phyloP scores from a whole-genome alignment of 2,797 vertebrate species.

The Phoeniculus purpureus region DNA sequence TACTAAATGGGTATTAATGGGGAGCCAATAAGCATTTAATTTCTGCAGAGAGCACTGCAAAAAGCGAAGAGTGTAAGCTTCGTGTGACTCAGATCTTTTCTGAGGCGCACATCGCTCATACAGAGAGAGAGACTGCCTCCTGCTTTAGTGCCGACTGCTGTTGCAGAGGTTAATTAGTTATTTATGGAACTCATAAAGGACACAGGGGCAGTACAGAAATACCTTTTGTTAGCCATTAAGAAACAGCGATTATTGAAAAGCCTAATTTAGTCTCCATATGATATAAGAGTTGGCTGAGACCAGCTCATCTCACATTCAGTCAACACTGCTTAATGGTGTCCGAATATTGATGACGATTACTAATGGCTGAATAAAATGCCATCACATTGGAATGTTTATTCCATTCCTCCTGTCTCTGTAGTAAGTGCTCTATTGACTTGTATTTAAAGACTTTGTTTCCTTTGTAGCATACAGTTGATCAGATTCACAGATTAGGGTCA shows the following conservation, averaged over 20 bases:
- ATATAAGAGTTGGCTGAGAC: slow-evolving; percentile 45
- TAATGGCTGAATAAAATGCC: slow-evolving; percentile 38
- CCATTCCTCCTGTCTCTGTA: not conserved
- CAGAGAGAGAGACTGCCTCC: slow-evolving; percentile 26
- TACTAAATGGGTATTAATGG: slow-evolving; percentile 84
- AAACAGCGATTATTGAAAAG: slow-evolving; percentile 71
- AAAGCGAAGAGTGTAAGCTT: slow-evolving; percentile 44
- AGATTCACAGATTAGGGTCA: not conserved
- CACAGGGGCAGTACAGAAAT: slow-evolving; percentile 55
- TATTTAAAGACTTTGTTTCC: not conserved
- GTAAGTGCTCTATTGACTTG: not conserved
- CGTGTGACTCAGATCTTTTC: slow-evolving; percentile 46
- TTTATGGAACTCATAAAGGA: slow-evolving; percentile 76
- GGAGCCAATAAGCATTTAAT: slow-evolving; percentile 84
- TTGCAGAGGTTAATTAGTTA: slow-evolving; percentile 75
- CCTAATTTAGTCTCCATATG: slow-evolving; percentile 64
- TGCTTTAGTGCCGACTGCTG: slow-evolving; percentile 57
- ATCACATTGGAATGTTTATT: not conserved
- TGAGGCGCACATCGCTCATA: slow-evolving; percentile 18
- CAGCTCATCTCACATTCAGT: slow-evolving; percentile 52
- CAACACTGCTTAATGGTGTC: slow-evolving; percentile 44
- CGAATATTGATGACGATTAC: slow-evolving; percentile 47
- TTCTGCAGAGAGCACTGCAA: slow-evolving; percentile 70
- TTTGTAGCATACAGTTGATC: not conserved
- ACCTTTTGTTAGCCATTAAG: slow-evolving; percentile 71